Evolutionary conservation across 1,140 invertebrate species (phyloP).

Genomic region (Adelges cooleyi): DNA sequence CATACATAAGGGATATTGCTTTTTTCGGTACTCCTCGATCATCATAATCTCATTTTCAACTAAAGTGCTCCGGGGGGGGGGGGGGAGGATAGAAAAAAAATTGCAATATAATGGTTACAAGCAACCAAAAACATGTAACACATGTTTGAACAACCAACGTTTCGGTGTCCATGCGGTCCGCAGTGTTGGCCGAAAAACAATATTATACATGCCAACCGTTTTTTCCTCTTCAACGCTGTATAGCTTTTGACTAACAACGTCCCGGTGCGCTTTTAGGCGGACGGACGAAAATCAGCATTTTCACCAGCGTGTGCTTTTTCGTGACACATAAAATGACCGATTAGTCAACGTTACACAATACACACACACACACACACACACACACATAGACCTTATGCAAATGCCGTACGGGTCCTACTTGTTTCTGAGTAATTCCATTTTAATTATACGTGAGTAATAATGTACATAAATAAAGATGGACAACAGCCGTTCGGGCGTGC

Average conservation of each 20-base stretch:
- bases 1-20: too few relatives aligned
- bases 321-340: background rate
- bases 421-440: too few relatives aligned
- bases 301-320: background rate
- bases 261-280: too few relatives aligned
- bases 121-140: background rate
- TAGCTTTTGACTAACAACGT: too few relatives aligned
- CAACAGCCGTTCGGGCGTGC: background rate
- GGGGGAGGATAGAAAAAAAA: conserved; percentile 12
- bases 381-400: too few relatives aligned
- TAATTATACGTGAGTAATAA: too few relatives aligned
- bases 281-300: conserved; percentile 13
- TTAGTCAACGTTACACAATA: background rate
- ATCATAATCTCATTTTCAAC: conserved; percentile 9
- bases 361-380: too few relatives aligned
- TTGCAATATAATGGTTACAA: conserved; percentile 1
- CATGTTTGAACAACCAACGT: conserved; percentile 3
- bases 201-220: background rate
- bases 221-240: too few relatives aligned
- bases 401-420: too few relatives aligned
- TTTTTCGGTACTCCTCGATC: too few relatives aligned
- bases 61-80: background rate
- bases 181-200: background rate
- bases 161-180: background rate
- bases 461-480: background rate